Percentiles rank a stretch among this genome's conserved stretches.
These are phyloP conservation scores for Dysidea cf. avara DNA, from an alignment of 37 sponge, comb jelly and placozoan species.

Conservation along the genomic window DNA sequence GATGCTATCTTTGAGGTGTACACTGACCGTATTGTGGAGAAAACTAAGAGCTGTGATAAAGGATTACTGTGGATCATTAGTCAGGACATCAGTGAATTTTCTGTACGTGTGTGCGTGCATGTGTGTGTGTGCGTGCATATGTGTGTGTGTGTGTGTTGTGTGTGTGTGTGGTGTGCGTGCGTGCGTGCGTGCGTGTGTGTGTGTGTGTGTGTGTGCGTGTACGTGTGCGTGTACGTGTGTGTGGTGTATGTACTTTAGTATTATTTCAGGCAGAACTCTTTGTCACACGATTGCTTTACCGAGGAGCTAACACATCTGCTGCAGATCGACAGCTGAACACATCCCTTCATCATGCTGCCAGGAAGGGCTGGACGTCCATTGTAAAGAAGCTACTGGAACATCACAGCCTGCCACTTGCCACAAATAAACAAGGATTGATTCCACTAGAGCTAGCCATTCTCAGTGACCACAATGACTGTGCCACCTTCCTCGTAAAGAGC, in stretches of 20 bases:
- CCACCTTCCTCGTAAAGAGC: constrained; percentile 27
- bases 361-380: constrained; percentile 11
- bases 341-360: constrained; percentile 41
- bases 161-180: too few species aligned
- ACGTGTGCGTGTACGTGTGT: neutral
- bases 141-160: too few species aligned
- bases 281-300: constrained; percentile 22
- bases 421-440: constrained; percentile 18
- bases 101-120: neutral
- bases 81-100: constrained; percentile 31
- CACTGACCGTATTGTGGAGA: constrained; percentile 27
- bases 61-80: constrained; percentile 30
- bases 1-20: constrained; percentile 63
- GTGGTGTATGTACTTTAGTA: too few species aligned
- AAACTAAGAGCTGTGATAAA: neutral
- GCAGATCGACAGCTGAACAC: constrained; percentile 21
- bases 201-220: neutral
- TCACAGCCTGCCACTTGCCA: constrained; percentile 11
- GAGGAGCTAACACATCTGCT: constrained; percentile 15
- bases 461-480: constrained; percentile 25
- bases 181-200: neutral
- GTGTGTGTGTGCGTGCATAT: too few species aligned
- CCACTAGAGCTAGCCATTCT: constrained; percentile 53
- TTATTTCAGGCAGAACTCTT: constrained; percentile 11
- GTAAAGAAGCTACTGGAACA: constrained; percentile 46